These are phyloP conservation scores for Physella acuta DNA, from an alignment of 1,140 invertebrate species.

Conservation along the genomic window DNA sequence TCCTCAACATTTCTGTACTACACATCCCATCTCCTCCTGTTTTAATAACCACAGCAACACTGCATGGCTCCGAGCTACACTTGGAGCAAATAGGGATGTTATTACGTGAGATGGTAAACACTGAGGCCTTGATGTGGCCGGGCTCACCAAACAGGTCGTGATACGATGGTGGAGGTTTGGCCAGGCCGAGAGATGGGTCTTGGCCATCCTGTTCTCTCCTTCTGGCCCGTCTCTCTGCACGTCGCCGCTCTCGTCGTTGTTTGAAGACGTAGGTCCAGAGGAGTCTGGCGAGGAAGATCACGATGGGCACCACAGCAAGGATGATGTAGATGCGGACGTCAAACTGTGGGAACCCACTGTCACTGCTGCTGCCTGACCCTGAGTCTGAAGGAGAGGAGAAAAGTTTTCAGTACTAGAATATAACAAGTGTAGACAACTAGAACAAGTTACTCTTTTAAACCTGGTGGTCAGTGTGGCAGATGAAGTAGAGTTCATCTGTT, in stretches of 20 bases:
- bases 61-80: background rate
- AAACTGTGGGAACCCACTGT: slow-evolving; percentile 16
- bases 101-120: slow-evolving; percentile 15
- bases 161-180: slow-evolving; percentile 18
- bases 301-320: slow-evolving; percentile 19
- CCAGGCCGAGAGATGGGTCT: background rate
- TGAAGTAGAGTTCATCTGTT: too few relatives aligned
- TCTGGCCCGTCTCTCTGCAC: background rate
- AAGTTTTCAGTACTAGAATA: too few relatives aligned
- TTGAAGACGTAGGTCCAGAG: slow-evolving; percentile 22
- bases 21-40: background rate
- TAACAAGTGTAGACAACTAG: too few relatives aligned
- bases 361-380: background rate
- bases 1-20: background rate
- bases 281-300: slow-evolving; percentile 19
- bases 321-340: slow-evolving; percentile 25
- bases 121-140: background rate
- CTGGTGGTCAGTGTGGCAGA: too few relatives aligned
- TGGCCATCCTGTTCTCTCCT: background rate
- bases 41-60: slow-evolving; percentile 6
- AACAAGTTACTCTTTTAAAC: too few relatives aligned
- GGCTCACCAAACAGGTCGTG: slow-evolving; percentile 17
- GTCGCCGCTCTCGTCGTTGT: background rate
- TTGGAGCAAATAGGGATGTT: slow-evolving; percentile 8
- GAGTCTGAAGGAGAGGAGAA: background rate